Evolutionary conservation across 2,113 vertebrate species (phyloP).

Genomic region (Saimiri boliviensis): DNA sequence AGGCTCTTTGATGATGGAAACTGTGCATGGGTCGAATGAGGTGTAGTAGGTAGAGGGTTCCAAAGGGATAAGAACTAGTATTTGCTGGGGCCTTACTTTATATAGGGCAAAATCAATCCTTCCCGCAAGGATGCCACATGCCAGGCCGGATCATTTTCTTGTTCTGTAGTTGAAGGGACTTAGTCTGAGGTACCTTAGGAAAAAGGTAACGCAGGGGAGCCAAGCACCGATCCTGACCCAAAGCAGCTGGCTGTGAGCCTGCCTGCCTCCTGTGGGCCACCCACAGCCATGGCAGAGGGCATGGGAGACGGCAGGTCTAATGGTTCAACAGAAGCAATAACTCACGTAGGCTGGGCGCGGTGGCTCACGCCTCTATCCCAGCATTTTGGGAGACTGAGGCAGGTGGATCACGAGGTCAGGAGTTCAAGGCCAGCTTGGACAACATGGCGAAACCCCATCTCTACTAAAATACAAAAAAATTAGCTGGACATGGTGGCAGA

Average conservation of each 20-base stretch:
- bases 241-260: not conserved
- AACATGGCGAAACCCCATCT: no score
- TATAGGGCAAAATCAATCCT: not conserved
- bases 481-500: no score
- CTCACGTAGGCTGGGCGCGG: accelerated
- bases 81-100: not conserved
- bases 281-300: no score
- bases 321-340: not conserved
- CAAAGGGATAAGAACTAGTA: not conserved
- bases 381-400: no score
- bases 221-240: accelerated
- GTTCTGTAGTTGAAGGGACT: not conserved
- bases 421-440: no score
- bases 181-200: not conserved
- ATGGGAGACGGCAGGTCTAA: not conserved
- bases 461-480: no score
- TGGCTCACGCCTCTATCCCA: no score
- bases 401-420: no score
- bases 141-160: no score
- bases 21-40: not conserved
- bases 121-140: not conserved
- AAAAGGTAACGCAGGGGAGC: not conserved
- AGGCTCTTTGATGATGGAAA: no score
- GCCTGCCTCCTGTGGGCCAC: not conserved
- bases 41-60: no score